A percentile compares a stretch with the other conserved stretches of the same genome.
These are phyloP conservation scores for Agrochola litura DNA, from an alignment of 2,888 invertebrate genomes.

Conservation along the genomic window DNA sequence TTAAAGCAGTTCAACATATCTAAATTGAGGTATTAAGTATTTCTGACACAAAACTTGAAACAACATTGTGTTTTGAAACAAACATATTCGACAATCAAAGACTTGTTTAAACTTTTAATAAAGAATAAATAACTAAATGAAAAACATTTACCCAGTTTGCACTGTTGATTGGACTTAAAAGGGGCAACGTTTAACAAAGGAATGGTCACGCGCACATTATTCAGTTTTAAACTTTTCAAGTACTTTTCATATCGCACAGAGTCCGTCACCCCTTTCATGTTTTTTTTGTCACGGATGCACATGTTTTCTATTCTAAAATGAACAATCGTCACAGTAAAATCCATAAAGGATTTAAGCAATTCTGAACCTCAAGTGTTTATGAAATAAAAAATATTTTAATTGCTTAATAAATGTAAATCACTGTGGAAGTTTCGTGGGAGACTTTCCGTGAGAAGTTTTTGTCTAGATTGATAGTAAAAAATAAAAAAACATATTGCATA, in stretches of 20 bases:
- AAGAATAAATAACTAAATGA: conserved; percentile 66
- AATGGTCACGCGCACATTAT: conserved; percentile 82
- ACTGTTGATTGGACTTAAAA: conserved; percentile 54
- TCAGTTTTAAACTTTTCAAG: conserved; percentile 79
- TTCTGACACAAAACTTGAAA: background rate
- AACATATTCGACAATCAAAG: conserved; percentile 1
- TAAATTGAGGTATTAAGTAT: too few relatives aligned
- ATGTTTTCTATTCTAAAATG: conserved; percentile 81
- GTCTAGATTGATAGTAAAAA: background rate
- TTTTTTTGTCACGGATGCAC: conserved; percentile 70
- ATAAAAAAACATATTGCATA: background rate
- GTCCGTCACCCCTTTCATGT: conserved; percentile 71
- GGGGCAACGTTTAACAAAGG: conserved; percentile 64
- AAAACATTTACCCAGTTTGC: conserved; percentile 64
- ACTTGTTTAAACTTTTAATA: conserved; percentile 15
- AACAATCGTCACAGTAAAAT: conserved; percentile 75
- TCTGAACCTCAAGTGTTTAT: conserved; percentile 74
- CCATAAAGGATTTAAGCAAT: conserved; percentile 75
- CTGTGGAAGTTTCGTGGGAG: conserved; percentile 21
- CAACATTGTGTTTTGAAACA: background rate
- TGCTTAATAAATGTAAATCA: conserved; percentile 52
- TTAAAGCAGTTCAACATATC: background rate
- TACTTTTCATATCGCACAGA: conserved; percentile 69
- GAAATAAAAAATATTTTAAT: conserved; percentile 67
- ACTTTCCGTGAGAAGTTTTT: conserved; percentile 30